phyloP scores from a whole-genome alignment of 2,888 invertebrate genomes.

The Antheraea yamamai region DNA sequence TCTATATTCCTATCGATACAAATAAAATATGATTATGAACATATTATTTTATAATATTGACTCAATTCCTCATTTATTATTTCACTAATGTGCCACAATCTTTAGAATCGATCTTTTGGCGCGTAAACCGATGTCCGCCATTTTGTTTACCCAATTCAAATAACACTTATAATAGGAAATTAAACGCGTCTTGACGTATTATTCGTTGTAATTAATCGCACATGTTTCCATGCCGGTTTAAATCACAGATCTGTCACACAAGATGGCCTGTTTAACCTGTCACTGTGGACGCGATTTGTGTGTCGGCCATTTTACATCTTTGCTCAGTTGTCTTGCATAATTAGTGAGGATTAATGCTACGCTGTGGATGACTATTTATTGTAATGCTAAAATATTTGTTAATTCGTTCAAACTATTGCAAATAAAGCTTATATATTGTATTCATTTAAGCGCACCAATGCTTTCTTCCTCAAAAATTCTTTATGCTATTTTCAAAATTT shows the following conservation, averaged over 20 bases:
- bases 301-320: constrained; percentile 75
- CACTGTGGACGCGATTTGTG: constrained; percentile 78
- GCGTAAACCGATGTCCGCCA: constrained; percentile 14
- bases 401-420: neutral
- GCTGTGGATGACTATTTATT: constrained; percentile 58
- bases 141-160: constrained; percentile 24
- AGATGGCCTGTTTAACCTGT: constrained; percentile 78
- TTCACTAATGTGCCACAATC: no score
- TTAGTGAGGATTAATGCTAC: constrained; percentile 78
- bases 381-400: constrained; percentile 14
- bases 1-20: no score
- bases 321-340: constrained; percentile 76
- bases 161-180: constrained; percentile 71
- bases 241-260: constrained; percentile 76
- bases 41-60: no score
- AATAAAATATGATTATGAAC: no score
- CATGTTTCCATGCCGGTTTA: constrained; percentile 69
- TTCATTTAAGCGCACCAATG: neutral
- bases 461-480: no score
- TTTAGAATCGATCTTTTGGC: neutral
- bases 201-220: constrained; percentile 76
- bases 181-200: constrained; percentile 74
- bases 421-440: neutral
- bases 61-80: neutral
- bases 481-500: neutral